Evolutionary conservation across 2,113 vertebrate species (phyloP), one percentile per base, ranked within the genome.

Genomic region (Lipotes vexillifer): DNA sequence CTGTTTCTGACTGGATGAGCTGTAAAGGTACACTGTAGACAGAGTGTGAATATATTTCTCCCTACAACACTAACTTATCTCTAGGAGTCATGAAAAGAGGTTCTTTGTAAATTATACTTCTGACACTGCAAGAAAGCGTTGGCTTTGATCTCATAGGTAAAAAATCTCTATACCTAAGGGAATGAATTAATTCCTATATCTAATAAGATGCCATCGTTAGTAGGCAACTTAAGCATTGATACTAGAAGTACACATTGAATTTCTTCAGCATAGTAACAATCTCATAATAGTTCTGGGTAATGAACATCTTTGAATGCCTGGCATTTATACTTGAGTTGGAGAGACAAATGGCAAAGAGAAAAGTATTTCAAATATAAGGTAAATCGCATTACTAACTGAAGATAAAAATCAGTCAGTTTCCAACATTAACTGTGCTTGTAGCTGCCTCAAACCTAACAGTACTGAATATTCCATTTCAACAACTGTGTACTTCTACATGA

Each of bases 151-250:
- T 95, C 69, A 46, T 88, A 97, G 78, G 93, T 96, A 94, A 90
- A 94, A 97, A 96, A 88, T 23, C 49, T 93, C 63, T 90, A 33
- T 65, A 85, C 87, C 93, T 96, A 82, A 96, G 94, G 96, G 96
- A 96, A 93, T 96, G 89, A 96, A 97, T 98, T 97, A 98, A 98
- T 97, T 96, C 93, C 66, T 78, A 0, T 88, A 65, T 88, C 94
- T 98, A 98, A 96, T 97, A 90, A 97, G 90, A 96, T 69, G 2
- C 71, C 90, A 36, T 92, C 88, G 94, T 97, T 97, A 93, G 94
- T 74, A 97, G 95, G 77, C 81, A 95, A 84, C 57, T 74, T 95
- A 72, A 65, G 36, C 15, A 74, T 96, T 97, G 84, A 83, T 65
- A 55, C 55, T 68, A 90, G 81, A 90, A 61, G 33, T 93, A 46